phyloP scores from a whole-genome alignment of 2,113 vertebrate species.

The Pampusana beccarii region DNA sequence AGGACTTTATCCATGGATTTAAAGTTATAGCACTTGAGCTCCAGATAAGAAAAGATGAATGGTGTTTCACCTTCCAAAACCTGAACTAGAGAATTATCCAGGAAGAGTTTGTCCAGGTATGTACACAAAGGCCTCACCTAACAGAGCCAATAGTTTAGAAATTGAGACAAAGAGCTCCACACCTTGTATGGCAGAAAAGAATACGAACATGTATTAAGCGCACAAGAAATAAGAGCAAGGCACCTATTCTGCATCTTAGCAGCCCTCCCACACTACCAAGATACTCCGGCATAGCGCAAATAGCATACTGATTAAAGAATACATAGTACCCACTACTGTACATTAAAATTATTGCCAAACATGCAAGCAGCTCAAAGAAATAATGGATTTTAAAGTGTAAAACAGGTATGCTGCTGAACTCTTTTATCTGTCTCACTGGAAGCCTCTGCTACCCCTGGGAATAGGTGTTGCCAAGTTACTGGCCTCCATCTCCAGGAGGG shows the following conservation, averaged over 20 bases:
- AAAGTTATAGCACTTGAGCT: neutral
- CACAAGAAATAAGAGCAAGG: neutral
- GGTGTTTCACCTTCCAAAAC: neutral
- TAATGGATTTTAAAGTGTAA: neutral
- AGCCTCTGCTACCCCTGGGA: conserved; percentile 39
- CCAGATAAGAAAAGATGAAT: neutral
- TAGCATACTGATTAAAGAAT: neutral
- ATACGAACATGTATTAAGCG: neutral
- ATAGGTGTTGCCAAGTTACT: conserved; percentile 61
- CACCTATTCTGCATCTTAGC: neutral
- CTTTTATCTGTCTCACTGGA: neutral
- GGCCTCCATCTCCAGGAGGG: conserved; percentile 48
- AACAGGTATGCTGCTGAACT: neutral
- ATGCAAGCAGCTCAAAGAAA: neutral
- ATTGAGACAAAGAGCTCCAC: neutral
- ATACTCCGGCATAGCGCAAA: neutral
- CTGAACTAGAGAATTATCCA: neutral
- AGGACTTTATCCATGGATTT: neutral
- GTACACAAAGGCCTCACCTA: neutral
- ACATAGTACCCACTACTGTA: neutral
- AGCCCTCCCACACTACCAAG: neutral
- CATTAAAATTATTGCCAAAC: neutral
- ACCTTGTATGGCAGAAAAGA: neutral
- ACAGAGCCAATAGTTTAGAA: neutral
- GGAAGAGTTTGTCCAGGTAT: neutral